Conservation (phyloP, 1,140 invertebrate species). For the Trachymyrmex septentrionalis region DNA sequence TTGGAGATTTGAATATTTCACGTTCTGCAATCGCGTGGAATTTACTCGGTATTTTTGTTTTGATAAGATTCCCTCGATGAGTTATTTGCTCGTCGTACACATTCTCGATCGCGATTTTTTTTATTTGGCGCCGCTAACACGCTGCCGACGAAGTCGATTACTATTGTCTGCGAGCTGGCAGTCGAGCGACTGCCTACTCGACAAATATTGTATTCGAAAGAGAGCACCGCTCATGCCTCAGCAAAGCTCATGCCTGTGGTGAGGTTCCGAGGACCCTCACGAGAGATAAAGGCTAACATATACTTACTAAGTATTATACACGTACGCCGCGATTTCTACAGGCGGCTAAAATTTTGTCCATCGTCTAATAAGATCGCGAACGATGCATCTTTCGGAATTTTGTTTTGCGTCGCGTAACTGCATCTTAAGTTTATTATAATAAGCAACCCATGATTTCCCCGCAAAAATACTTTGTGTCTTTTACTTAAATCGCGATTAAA, state of each 20-base stretch:
- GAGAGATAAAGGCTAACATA: constrained; percentile 81
- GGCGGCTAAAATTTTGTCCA: constrained; percentile 78
- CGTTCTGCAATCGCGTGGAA: background rate
- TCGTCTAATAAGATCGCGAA: constrained; percentile 75
- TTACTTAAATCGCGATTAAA: background rate
- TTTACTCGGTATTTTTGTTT: background rate
- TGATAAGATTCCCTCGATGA: background rate
- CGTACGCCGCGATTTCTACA: constrained; percentile 67
- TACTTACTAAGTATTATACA: constrained; percentile 79
- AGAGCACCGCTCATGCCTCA: constrained; percentile 73
- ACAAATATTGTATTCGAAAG: constrained; percentile 80
- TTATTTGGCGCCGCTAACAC: constrained; percentile 62
- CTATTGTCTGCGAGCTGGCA: constrained; percentile 78
- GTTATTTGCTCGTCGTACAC: background rate
- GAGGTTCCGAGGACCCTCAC: constrained; percentile 80
- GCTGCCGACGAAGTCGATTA: constrained; percentile 73
- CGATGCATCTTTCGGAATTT: background rate
- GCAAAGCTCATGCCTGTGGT: constrained; percentile 82
- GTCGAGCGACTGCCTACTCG: constrained; percentile 75
- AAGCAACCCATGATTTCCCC: background rate
- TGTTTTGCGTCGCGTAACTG: background rate
- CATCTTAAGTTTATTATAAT: background rate
- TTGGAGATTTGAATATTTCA: constrained; percentile 37
- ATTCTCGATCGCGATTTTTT: constrained; percentile 60
- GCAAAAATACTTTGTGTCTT: background rate